phyloP scores from a whole-genome alignment of 1,140 invertebrate genomes.

The Hermetia illucens region DNA sequence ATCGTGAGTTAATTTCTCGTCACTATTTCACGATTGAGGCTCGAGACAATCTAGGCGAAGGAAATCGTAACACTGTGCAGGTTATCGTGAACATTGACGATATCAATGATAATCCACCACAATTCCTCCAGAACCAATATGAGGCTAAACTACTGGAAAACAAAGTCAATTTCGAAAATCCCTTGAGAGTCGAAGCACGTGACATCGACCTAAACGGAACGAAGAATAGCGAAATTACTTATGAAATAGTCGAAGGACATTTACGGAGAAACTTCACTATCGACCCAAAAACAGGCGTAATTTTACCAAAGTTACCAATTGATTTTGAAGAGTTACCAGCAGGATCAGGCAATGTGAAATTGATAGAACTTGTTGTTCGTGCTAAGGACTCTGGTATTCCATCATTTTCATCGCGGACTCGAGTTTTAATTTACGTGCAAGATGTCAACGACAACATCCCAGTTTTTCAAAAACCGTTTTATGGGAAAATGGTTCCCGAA shows the following conservation, averaged over 20 bases:
- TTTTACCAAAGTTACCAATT: constrained; percentile 49
- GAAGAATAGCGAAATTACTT: constrained; percentile 70
- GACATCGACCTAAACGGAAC: constrained; percentile 81
- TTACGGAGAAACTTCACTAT: constrained; percentile 68
- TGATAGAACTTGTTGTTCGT: constrained; percentile 58
- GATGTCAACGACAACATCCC: constrained; percentile 82
- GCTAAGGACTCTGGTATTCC: constrained; percentile 70
- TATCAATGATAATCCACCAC: constrained; percentile 75
- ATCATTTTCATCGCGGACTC: constrained; percentile 54
- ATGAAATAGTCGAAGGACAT: constrained; percentile 63
- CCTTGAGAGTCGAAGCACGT: constrained; percentile 62
- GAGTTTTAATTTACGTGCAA: constrained; percentile 66
- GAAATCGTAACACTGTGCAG: constrained; percentile 77
- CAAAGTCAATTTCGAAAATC: constrained; percentile 57
- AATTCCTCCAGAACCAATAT: constrained; percentile 68
- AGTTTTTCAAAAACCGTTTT: constrained; percentile 57
- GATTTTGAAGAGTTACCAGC: constrained; percentile 59
- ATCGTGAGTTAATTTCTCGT: constrained; percentile 69
- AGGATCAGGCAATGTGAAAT: constrained; percentile 46
- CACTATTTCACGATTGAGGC: constrained; percentile 89
- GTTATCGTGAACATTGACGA: constrained; percentile 75
- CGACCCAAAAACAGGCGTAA: constrained; percentile 53
- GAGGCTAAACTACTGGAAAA: constrained; percentile 75
- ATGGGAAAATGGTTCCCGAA: constrained; percentile 66
- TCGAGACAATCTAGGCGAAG: constrained; percentile 70